These are phyloP conservation scores for Protobothrops mucrosquamatus DNA, from an alignment of 2,113 vertebrate genomes.

Conservation along the genomic window DNA sequence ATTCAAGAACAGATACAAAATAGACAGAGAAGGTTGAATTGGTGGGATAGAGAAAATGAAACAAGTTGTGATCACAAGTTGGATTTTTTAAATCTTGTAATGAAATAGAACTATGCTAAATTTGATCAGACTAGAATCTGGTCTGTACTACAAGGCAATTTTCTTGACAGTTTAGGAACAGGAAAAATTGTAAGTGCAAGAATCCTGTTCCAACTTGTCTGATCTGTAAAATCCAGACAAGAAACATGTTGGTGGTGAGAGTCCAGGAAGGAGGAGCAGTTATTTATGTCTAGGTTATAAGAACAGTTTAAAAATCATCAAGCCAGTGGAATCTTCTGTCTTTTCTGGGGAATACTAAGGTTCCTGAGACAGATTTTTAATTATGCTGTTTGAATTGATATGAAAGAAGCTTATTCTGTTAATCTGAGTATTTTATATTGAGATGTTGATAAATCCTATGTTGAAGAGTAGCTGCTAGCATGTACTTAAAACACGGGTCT, in stretches of 20 bases:
- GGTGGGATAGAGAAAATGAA: neutral
- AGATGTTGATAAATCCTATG: conserved; percentile 11
- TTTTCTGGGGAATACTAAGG: neutral
- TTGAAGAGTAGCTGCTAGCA: conserved; percentile 4
- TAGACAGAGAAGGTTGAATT: neutral
- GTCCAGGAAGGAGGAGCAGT: neutral
- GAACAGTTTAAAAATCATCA: neutral
- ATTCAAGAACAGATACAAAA: neutral
- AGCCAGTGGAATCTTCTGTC: neutral
- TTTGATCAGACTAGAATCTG: neutral
- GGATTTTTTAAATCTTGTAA: neutral
- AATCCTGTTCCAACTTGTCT: neutral
- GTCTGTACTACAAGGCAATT: neutral
- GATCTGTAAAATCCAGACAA: neutral
- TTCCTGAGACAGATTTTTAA: neutral
- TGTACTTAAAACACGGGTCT: neutral
- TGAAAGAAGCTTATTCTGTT: neutral
- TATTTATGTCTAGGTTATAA: neutral
- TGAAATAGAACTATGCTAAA: neutral
- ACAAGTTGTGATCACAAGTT: neutral
- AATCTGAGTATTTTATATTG: neutral
- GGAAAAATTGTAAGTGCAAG: neutral
- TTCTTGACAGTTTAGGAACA: neutral
- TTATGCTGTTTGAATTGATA: neutral
- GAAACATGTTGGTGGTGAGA: neutral